These are phyloP conservation scores for Pardosa pseudoannulata DNA, from an alignment of 2,888 invertebrate genomes.

Conservation along the genomic window DNA sequence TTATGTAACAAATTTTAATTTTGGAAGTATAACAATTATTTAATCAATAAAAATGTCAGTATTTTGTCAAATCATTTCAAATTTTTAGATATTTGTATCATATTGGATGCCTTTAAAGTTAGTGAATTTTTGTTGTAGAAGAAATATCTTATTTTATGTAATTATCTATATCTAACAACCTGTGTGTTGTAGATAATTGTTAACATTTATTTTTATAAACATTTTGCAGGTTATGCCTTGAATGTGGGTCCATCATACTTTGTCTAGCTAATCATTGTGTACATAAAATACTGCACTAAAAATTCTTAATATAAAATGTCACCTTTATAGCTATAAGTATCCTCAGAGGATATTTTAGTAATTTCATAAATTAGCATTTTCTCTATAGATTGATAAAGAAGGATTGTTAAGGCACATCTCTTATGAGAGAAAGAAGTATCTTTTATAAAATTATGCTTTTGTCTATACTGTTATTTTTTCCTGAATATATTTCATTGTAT, in stretches of 20 bases:
- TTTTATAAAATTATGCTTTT: not conserved
- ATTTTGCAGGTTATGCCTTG: slow-evolving; percentile 66
- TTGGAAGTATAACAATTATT: too few relatives aligned
- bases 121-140: not conserved
- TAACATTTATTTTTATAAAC: slow-evolving; percentile 60
- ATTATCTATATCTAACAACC: not conserved
- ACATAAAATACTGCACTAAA: slow-evolving; percentile 58
- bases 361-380: slow-evolving; percentile 28
- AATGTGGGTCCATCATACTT: slow-evolving; percentile 59
- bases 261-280: slow-evolving; percentile 59
- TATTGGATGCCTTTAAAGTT: not conserved
- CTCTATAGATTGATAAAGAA: slow-evolving; percentile 20
- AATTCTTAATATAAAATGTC: slow-evolving; percentile 46
- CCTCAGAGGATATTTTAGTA: slow-evolving; percentile 27
- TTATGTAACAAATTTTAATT: too few relatives aligned
- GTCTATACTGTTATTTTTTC: too few relatives aligned
- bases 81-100: not conserved
- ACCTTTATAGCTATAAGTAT: slow-evolving; percentile 15
- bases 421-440: not conserved
- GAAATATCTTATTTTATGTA: not conserved
- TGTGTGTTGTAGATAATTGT: slow-evolving; percentile 13
- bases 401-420: slow-evolving; percentile 26
- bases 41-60: too few relatives aligned
- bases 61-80: too few relatives aligned
- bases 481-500: not conserved